A percentile compares a stretch with the other conserved stretches of the same genome.
Conservation (phyloP, 2,113 vertebrate species). For the Sclerurus mexicanus region DNA sequence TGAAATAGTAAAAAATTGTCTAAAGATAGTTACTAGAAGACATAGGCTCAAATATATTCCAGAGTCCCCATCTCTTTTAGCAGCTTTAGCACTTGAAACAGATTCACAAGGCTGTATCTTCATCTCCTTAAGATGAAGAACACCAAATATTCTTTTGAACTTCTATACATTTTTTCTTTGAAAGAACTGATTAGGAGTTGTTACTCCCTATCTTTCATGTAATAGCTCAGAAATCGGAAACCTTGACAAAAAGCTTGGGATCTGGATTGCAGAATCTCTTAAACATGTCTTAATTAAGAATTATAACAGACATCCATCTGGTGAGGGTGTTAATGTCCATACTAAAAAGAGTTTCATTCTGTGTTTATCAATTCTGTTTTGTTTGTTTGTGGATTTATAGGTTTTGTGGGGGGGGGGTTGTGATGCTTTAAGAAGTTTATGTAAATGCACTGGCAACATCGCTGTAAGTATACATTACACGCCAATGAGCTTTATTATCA, state of each 20-base stretch:
- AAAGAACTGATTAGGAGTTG: background rate
- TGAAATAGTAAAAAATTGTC: background rate
- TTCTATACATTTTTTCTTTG: background rate
- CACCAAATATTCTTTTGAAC: background rate
- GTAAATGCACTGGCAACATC: background rate
- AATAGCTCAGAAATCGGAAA: background rate
- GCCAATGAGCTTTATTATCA: background rate
- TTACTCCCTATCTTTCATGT: background rate
- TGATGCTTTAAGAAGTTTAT: background rate
- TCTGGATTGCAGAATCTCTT: background rate
- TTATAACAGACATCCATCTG: background rate
- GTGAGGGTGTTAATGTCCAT: background rate
- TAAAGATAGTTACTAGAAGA: background rate
- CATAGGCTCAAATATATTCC: background rate
- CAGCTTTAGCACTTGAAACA: background rate
- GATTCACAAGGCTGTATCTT: background rate
- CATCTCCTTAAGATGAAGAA: background rate
- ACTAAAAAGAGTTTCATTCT: background rate
- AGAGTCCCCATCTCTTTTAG: accelerated
- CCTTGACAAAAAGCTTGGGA: background rate
- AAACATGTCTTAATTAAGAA: background rate
- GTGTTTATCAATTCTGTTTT: background rate
- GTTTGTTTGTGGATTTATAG: too few relatives aligned
- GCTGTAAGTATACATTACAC: background rate
- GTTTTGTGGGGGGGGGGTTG: accelerated